These are phyloP conservation scores for Drosophila planitibia DNA, from an alignment of 2,888 invertebrate genomes.

Conservation along the genomic window DNA sequence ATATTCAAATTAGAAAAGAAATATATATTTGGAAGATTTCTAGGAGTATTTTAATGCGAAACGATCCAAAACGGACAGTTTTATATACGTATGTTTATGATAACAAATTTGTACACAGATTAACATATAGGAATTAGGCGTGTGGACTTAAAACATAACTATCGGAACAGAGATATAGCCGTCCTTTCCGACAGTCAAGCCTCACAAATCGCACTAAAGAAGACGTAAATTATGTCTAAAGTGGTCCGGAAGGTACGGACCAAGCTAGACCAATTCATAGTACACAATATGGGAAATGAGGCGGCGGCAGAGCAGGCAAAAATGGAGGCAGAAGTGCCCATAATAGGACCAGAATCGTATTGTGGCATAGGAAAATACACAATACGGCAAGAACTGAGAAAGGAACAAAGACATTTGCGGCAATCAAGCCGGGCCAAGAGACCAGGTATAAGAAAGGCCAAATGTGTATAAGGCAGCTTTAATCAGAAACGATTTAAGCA, in stretches of 20 bases:
- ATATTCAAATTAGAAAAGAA: background rate
- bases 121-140: background rate
- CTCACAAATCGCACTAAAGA: background rate
- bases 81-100: background rate
- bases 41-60: background rate
- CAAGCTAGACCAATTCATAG: background rate
- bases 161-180: background rate
- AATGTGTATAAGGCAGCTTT: background rate
- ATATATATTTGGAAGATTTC: background rate
- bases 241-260: background rate
- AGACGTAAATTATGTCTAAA: background rate
- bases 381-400: background rate
- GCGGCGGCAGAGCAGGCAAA: background rate
- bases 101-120: background rate
- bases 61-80: accelerated
- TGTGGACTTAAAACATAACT: background rate
- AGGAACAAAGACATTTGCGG: background rate
- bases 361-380: background rate
- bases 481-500: background rate
- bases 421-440: background rate
- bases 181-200: background rate
- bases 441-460: background rate
- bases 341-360: background rate
- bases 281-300: background rate
- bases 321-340: background rate